These are phyloP conservation scores for Macropis europaea DNA, from an alignment of 2,888 invertebrate species.

Conservation along the genomic window DNA sequence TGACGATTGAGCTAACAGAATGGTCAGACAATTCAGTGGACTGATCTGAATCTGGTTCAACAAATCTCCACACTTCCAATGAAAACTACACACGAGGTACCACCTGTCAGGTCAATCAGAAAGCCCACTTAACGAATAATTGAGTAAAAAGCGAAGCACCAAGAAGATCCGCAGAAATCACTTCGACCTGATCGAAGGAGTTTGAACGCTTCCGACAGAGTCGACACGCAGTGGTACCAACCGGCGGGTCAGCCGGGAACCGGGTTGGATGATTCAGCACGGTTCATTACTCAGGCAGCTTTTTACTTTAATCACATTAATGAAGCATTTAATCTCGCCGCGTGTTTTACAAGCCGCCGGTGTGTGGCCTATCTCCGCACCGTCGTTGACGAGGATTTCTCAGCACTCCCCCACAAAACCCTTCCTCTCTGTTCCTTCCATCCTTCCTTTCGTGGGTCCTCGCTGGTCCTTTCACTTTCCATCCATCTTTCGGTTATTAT, in stretches of 20 bases:
- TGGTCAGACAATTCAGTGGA: too few species aligned
- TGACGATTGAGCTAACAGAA: too few species aligned
- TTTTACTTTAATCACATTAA: conserved; percentile 80
- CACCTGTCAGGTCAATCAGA: too few species aligned
- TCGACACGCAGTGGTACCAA: not conserved
- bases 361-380: conserved; percentile 76
- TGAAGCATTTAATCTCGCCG: conserved; percentile 80
- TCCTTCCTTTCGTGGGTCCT: conserved; percentile 13
- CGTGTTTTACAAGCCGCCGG: conserved; percentile 79
- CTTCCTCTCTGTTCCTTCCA: conserved; percentile 12
- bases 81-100: too few species aligned
- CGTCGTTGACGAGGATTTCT: conserved; percentile 73
- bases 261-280: conserved; percentile 75
- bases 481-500: conserved; percentile 45
- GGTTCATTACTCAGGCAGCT: conserved; percentile 78
- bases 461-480: conserved; percentile 40
- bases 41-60: too few species aligned
- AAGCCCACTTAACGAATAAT: too few species aligned
- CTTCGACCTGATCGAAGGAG: too few species aligned
- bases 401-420: conserved; percentile 41
- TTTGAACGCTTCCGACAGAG: too few species aligned
- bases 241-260: conserved; percentile 4
- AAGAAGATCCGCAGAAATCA: too few species aligned
- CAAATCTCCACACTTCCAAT: too few species aligned
- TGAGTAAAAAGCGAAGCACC: too few species aligned